These are phyloP conservation scores for Troides helena DNA, from an alignment of 2,888 invertebrate species.

Conservation along the genomic window DNA sequence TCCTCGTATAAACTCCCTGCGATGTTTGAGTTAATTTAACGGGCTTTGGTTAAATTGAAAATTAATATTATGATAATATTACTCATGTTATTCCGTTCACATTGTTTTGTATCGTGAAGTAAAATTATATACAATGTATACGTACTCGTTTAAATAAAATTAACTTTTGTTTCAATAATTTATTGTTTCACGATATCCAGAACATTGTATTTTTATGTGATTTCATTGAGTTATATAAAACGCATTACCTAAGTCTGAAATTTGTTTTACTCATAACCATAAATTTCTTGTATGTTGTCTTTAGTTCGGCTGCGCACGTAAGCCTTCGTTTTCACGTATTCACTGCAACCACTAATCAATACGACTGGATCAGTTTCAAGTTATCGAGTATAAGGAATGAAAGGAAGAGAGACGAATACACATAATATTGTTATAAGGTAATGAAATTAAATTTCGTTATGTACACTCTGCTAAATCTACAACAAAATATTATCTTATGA, in stretches of 20 bases:
- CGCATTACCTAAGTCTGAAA: not conserved
- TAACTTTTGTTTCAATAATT: not conserved
- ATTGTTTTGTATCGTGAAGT: not conserved
- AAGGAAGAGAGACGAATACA: too few species aligned
- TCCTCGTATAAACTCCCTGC: constrained; percentile 70
- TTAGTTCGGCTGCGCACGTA: not conserved
- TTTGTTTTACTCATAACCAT: not conserved
- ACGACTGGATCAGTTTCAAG: constrained; percentile 12
- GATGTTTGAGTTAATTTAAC: constrained; percentile 68
- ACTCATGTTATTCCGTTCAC: not conserved
- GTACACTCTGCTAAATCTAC: too few species aligned
- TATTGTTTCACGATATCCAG: too few species aligned
- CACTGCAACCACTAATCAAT: constrained; percentile 21
- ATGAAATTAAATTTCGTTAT: too few species aligned
- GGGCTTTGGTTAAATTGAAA: constrained; percentile 1
- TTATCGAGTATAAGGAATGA: not conserved
- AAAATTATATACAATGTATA: not conserved
- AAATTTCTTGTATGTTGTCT: not conserved
- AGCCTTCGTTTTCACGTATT: constrained; percentile 4
- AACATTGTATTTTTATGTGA: too few species aligned
- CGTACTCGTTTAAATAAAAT: not conserved
- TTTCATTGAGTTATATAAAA: not conserved
- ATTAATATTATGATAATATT: constrained; percentile 22
- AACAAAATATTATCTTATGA: too few species aligned
- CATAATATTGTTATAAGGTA: too few species aligned